Evolutionary conservation across 2,888 invertebrate species (phyloP).

Genomic region (Caenorhabditis sinica): DNA sequence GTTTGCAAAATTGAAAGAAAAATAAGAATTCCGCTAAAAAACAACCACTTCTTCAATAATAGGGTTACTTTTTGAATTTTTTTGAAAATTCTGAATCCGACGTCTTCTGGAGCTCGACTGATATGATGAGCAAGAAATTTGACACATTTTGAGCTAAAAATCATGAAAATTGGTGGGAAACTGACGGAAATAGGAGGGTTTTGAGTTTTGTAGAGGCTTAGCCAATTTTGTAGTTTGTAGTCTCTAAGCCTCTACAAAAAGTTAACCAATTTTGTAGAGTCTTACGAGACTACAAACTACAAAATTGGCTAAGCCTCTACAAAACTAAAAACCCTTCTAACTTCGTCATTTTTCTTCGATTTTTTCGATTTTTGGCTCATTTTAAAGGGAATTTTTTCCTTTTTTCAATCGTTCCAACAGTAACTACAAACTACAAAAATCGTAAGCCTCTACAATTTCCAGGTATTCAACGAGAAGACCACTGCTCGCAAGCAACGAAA

Average conservation of each 20-base stretch:
- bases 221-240: neutral
- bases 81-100: too few relatives aligned
- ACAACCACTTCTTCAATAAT: neutral
- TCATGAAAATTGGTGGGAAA: neutral
- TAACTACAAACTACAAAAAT: neutral
- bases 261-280: neutral
- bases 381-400: neutral
- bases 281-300: neutral
- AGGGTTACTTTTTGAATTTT: neutral
- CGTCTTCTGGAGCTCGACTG: too few relatives aligned
- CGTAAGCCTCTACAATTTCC: constrained; percentile 12
- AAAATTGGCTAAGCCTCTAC: neutral
- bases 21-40: neutral
- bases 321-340: neutral
- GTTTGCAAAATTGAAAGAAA: neutral
- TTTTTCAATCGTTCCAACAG: neutral
- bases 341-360: too few relatives aligned
- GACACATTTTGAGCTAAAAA: neutral
- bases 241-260: neutral
- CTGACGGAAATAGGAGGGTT: neutral
- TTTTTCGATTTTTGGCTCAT: too few relatives aligned
- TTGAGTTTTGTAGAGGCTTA: neutral
- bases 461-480: constrained; percentile 66
- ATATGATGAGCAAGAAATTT: too few relatives aligned
- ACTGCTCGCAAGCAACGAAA: constrained; percentile 50